Evolutionary conservation across 1,140 invertebrate genomes (phyloP).

Genomic region (Sweltsa coloradensis): DNA sequence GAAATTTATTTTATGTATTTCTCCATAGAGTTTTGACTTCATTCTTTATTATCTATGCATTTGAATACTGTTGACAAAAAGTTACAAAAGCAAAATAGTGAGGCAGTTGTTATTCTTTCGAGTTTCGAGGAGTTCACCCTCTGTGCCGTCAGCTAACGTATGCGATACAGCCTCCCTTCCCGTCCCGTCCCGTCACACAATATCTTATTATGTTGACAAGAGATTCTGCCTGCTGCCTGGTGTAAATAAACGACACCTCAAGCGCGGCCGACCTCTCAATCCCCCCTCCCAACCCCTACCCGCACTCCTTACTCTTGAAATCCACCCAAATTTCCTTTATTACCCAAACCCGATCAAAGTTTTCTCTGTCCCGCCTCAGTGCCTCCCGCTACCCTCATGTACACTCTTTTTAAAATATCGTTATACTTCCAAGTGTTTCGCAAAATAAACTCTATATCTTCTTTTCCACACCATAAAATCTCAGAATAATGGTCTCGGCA

Average conservation of each 20-base stretch:
- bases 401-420: conserved; percentile 25
- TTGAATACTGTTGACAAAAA: too few species aligned
- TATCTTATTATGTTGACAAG: too few species aligned
- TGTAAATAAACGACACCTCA: not conserved
- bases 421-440: conserved; percentile 23
- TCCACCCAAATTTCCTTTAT: conserved; percentile 20
- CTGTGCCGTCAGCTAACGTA: too few species aligned
- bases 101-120: too few species aligned
- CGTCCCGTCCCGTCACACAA: too few species aligned
- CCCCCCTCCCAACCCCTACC: not conserved
- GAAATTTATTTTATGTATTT: too few species aligned
- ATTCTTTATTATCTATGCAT: too few species aligned
- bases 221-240: too few species aligned
- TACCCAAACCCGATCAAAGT: conserved; percentile 24
- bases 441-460: conserved; percentile 27
- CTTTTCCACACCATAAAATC: conserved; percentile 27
- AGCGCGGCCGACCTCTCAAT: not conserved
- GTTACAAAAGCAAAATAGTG: too few species aligned
- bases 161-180: too few species aligned
- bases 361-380: conserved; percentile 10
- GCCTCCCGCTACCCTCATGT: conserved; percentile 8
- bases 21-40: too few species aligned
- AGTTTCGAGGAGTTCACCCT: too few species aligned
- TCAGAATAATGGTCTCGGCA: conserved; percentile 21
- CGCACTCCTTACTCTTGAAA: conserved; percentile 10